These are phyloP conservation scores for Electrona antarctica DNA, from an alignment of 2,113 vertebrate species.

Conservation along the genomic window DNA sequence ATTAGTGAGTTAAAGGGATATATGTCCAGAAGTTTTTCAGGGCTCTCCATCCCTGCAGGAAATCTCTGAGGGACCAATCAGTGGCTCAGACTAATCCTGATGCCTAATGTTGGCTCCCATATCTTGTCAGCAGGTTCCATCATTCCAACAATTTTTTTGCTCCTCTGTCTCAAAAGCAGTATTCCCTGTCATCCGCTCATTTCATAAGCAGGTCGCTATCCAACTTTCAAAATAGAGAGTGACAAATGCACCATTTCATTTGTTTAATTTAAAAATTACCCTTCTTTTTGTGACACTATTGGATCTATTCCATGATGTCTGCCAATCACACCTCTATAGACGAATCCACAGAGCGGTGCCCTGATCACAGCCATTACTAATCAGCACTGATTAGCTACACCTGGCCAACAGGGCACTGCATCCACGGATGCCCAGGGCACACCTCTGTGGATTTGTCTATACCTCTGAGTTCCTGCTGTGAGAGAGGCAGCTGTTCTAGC, in stretches of 20 bases:
- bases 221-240: not conserved
- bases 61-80: slow-evolving; percentile 75
- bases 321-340: not conserved
- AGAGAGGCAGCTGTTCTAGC: too few species aligned
- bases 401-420: too few species aligned
- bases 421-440: too few species aligned
- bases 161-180: not conserved
- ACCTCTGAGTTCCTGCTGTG: too few species aligned
- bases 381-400: too few species aligned
- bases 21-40: slow-evolving; percentile 36
- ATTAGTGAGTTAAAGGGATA: slow-evolving; percentile 58
- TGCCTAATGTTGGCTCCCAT: slow-evolving; percentile 33
- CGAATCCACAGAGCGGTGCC: not conserved
- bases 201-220: not conserved
- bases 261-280: too few species aligned
- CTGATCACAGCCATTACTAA: not conserved
- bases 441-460: too few species aligned
- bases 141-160: slow-evolving; percentile 21
- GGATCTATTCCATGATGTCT: too few species aligned
- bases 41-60: slow-evolving; percentile 44
- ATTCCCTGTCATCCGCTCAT: not conserved
- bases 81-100: slow-evolving; percentile 51
- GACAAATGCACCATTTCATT: too few species aligned
- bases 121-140: slow-evolving; percentile 27
- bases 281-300: too few species aligned